A percentile compares a stretch with the other conserved stretches of the same genome.
phyloP scores from a whole-genome alignment of 2,888 invertebrate genomes.

The Electrophaes corylata region DNA sequence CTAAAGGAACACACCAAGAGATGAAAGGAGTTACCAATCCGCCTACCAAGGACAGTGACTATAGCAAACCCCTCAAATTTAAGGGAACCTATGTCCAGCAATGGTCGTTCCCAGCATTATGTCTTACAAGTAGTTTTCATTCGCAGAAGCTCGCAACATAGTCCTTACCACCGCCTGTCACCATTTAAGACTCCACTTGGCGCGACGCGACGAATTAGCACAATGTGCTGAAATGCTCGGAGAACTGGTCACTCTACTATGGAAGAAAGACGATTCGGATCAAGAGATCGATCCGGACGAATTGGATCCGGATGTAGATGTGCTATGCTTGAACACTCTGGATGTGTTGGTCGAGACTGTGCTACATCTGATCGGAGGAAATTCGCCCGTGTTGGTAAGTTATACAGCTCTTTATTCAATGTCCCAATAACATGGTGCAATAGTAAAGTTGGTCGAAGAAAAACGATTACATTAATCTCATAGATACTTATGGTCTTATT shows the following conservation, averaged over 20 bases:
- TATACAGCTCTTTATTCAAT: background rate
- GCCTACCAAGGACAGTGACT: too few relatives aligned
- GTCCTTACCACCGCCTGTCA: slow-evolving; percentile 93
- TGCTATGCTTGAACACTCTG: slow-evolving; percentile 90
- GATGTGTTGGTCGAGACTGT: slow-evolving; percentile 95
- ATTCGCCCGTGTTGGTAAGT: slow-evolving; percentile 86
- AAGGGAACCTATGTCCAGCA: too few relatives aligned
- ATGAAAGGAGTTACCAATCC: too few relatives aligned
- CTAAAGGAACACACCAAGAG: too few relatives aligned
- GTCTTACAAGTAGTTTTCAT: background rate
- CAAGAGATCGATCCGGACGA: slow-evolving; percentile 71
- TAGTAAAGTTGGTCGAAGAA: too few relatives aligned
- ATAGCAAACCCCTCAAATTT: too few relatives aligned
- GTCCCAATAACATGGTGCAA: too few relatives aligned
- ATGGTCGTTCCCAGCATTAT: too few relatives aligned
- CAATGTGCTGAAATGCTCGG: slow-evolving; percentile 94
- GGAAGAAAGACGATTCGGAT: slow-evolving; percentile 81
- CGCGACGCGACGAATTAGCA: slow-evolving; percentile 91
- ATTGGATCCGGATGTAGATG: slow-evolving; percentile 90
- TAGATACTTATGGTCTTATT: too few relatives aligned
- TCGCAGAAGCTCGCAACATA: slow-evolving; percentile 92
- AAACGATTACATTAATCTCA: too few relatives aligned
- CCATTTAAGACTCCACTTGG: slow-evolving; percentile 92
- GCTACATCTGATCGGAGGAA: slow-evolving; percentile 91
- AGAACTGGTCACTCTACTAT: slow-evolving; percentile 88